Conservation (phyloP, 2,113 vertebrate genomes). For the Amblyornis subalaris region DNA sequence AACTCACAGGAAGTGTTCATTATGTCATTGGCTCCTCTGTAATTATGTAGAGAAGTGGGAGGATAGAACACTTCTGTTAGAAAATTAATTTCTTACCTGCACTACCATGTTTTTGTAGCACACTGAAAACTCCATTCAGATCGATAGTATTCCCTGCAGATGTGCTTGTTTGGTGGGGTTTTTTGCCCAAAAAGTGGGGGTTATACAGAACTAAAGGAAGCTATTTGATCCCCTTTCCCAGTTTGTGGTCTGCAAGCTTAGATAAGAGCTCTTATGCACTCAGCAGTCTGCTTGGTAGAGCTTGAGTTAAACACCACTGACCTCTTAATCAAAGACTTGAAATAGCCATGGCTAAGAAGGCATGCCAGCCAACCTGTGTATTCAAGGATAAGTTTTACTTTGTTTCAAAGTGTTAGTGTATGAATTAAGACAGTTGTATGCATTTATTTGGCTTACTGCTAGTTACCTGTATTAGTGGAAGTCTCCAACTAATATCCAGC, state of each 20-base stretch:
- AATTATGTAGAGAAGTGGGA: background rate
- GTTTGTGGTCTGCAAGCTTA: background rate
- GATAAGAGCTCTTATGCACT: background rate
- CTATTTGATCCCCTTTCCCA: background rate
- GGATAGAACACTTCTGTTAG: background rate
- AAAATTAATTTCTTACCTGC: background rate
- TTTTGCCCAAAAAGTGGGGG: background rate
- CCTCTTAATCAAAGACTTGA: background rate
- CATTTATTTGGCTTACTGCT: background rate
- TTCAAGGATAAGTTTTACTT: background rate
- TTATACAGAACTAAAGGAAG: background rate
- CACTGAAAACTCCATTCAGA: background rate
- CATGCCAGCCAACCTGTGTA: background rate
- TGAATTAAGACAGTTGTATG: background rate
- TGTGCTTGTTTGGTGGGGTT: fast-evolving
- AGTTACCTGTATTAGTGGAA: background rate
- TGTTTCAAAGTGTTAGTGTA: background rate
- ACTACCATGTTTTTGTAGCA: background rate
- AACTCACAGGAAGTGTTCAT: fast-evolving
- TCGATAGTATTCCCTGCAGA: background rate
- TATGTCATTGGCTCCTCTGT: background rate
- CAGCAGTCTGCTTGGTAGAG: background rate
- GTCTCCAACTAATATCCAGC: background rate
- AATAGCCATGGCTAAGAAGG: background rate
- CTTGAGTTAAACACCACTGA: background rate